Evolutionary conservation across 1,140 invertebrate species (phyloP).

Genomic region (Monochamus saltuarius): DNA sequence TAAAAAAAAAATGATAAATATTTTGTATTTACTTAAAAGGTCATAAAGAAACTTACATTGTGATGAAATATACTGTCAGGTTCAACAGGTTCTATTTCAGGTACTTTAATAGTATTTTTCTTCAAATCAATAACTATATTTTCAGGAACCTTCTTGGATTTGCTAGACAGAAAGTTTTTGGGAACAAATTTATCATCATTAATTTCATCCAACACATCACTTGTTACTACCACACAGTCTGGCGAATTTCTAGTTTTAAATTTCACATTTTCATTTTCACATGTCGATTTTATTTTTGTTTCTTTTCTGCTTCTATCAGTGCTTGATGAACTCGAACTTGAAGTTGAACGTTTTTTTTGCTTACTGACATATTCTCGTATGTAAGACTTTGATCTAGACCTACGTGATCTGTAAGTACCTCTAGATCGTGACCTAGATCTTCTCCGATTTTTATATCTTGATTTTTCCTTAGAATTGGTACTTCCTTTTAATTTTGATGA

Average conservation of each 20-base stretch:
- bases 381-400: constrained; percentile 41
- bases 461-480: constrained; percentile 31
- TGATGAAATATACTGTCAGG: constrained; percentile 49
- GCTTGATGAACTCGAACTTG: constrained; percentile 25
- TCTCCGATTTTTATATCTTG: constrained; percentile 25
- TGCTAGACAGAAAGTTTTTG: constrained; percentile 40
- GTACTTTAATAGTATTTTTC: constrained; percentile 49
- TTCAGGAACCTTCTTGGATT: constrained; percentile 40
- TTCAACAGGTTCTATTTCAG: constrained; percentile 44
- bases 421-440: constrained; percentile 31
- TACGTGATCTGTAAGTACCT: constrained; percentile 33
- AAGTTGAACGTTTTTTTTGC: constrained; percentile 31
- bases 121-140: constrained; percentile 50
- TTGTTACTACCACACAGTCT: constrained; percentile 28
- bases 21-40: too few relatives aligned
- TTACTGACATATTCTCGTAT: constrained; percentile 41
- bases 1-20: too few relatives aligned
- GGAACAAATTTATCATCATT: constrained; percentile 44
- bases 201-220: constrained; percentile 41
- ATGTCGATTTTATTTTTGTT: constrained; percentile 21
- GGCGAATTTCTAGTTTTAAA: constrained; percentile 1
- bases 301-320: constrained; percentile 7
- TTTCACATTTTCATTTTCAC: constrained; percentile 13
- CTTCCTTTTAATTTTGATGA: constrained; percentile 33
- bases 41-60: constrained; percentile 37